phyloP scores from a whole-genome alignment of 2,797 vertebrate species.

The Cercopithecus hamlyni region DNA sequence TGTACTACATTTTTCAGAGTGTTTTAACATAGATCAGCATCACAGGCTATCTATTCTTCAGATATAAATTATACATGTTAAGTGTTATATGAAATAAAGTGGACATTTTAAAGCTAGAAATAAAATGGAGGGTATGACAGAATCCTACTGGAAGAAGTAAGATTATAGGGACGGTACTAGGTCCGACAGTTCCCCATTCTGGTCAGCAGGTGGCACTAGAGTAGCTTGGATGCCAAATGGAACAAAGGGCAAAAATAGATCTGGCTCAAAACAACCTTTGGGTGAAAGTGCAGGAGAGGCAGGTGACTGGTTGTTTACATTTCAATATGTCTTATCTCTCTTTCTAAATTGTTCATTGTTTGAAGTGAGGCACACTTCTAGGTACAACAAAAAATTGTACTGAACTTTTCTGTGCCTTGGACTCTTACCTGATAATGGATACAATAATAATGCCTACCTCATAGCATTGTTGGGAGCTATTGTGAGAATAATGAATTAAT shows the following conservation, averaged over 20 bases:
- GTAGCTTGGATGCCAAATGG: constrained; percentile 19
- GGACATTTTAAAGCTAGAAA: neutral
- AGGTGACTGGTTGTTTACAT: neutral
- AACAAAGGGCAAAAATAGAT: constrained; percentile 30
- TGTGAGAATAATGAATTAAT: neutral
- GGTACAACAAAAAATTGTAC: neutral
- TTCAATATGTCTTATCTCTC: neutral
- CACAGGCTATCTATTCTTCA: neutral
- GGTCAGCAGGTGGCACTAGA: constrained; percentile 56
- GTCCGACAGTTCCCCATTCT: neutral
- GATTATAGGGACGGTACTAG: neutral
- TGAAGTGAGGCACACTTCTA: neutral
- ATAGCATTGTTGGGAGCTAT: neutral
- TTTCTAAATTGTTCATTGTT: neutral
- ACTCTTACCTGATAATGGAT: neutral
- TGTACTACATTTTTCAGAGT: neutral
- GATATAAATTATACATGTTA: neutral
- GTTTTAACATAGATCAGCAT: neutral
- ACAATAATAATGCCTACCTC: neutral
- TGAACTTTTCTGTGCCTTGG: neutral
- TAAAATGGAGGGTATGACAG: neutral
- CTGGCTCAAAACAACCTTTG: neutral
- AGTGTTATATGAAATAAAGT: neutral
- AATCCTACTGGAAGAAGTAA: neutral
- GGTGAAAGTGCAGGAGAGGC: neutral